Evolutionary conservation across 2,113 vertebrate species (phyloP).

Genomic region (Daboia siamensis): DNA sequence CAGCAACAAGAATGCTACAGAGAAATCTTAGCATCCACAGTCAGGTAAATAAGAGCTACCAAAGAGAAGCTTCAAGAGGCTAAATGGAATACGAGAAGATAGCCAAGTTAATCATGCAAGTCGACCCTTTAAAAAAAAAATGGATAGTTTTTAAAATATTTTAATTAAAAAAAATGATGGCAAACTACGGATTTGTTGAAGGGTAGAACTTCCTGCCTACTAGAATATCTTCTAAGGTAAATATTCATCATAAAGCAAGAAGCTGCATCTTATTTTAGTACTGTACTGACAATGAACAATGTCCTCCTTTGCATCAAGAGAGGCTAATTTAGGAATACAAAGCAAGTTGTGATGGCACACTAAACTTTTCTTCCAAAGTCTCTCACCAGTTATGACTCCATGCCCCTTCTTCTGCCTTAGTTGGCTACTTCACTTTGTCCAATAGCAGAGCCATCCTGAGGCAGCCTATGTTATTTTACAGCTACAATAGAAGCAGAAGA

Average conservation of each 20-base stretch:
- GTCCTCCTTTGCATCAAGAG: neutral
- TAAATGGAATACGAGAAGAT: neutral
- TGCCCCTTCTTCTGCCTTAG: neutral
- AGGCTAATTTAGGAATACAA: neutral
- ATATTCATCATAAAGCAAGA: neutral
- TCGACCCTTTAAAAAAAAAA: neutral
- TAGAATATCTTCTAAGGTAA: neutral
- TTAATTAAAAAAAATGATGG: neutral
- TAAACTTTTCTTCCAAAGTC: neutral
- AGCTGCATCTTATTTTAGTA: neutral
- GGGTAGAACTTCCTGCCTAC: neutral
- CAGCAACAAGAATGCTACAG: neutral
- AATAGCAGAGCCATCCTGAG: neutral
- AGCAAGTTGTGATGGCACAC: neutral
- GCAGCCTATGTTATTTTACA: neutral
- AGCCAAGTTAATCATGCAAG: neutral
- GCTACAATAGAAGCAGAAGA: neutral
- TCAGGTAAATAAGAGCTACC: neutral
- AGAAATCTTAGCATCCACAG: neutral
- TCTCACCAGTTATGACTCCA: neutral
- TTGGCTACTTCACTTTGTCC: neutral
- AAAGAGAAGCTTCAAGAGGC: neutral
- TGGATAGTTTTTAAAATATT: neutral
- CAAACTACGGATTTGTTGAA: neutral
- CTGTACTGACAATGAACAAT: neutral